phyloP scores from a whole-genome alignment of 2,797 vertebrate species.

The Trachurus trachurus region DNA sequence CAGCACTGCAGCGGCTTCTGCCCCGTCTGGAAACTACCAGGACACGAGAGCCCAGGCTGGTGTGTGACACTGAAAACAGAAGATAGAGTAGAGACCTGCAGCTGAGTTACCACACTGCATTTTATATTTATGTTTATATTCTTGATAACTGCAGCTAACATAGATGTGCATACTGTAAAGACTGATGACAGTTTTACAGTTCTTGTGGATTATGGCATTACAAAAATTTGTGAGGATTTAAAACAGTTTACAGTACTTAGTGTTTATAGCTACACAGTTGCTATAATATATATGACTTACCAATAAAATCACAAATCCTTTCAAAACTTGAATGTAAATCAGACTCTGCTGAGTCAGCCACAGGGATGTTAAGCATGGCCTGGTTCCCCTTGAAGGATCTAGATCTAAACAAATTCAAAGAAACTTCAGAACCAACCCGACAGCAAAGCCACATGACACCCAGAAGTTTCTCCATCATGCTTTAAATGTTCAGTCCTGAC shows the following conservation, averaged over 20 bases:
- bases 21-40: constrained; percentile 88
- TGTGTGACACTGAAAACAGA: constrained; percentile 66
- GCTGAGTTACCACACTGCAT: no score
- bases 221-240: not conserved
- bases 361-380: constrained; percentile 81
- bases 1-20: constrained; percentile 86
- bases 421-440: not conserved
- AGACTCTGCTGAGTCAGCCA: constrained; percentile 78
- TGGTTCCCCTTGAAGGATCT: constrained; percentile 52
- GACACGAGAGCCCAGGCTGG: constrained; percentile 73
- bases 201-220: not conserved
- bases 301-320: constrained; percentile 87
- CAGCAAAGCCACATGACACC: not conserved
- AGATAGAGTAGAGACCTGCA: not conserved
- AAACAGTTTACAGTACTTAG: not conserved
- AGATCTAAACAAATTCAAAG: not conserved
- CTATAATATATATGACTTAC: constrained; percentile 78
- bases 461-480: not conserved
- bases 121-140: not conserved
- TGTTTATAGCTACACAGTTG: not conserved
- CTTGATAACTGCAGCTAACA: not conserved
- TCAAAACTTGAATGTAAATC: constrained; percentile 83
- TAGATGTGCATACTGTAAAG: not conserved
- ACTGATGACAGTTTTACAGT: not conserved
- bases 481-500: constrained; percentile 4